Conservation (phyloP, 2,888 invertebrate species). For the Acronicta psi region DNA sequence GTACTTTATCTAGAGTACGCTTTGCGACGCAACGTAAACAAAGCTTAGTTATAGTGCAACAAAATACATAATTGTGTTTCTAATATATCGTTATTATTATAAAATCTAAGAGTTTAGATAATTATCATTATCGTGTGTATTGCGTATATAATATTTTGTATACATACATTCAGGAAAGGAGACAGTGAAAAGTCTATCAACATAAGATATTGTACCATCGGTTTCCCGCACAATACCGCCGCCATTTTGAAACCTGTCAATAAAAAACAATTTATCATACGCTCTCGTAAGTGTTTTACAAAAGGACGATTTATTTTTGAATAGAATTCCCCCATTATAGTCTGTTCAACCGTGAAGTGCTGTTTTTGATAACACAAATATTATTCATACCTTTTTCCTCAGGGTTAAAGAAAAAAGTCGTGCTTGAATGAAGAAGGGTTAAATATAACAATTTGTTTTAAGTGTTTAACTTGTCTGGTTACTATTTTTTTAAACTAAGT, state of each 20-base stretch:
- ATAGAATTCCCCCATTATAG: neutral
- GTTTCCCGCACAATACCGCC: neutral
- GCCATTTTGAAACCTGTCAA: slow-evolving; percentile 13
- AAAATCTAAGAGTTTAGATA: no score
- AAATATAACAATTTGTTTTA: no score
- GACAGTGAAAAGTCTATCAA: neutral
- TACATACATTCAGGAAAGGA: neutral
- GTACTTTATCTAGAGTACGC: no score
- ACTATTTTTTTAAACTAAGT: no score
- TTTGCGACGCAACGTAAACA: no score
- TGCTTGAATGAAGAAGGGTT: no score
- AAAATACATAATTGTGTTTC: no score
- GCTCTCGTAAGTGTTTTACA: slow-evolving; percentile 3
- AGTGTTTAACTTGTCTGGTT: no score
- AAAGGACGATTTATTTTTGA: slow-evolving; percentile 6
- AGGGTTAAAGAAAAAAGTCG: neutral
- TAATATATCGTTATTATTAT: no score
- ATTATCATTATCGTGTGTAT: no score
- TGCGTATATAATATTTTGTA: no score
- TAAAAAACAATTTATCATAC: slow-evolving; percentile 23
- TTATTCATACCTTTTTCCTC: neutral
- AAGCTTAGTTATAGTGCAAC: no score
- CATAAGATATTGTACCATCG: neutral
- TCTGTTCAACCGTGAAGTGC: neutral
- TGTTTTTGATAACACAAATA: slow-evolving; percentile 10